Percentiles rank a stretch among this genome's conserved stretches.
phyloP scores from a whole-genome alignment of 2,797 vertebrate genomes.

The Neosilurus mollespiculum region DNA sequence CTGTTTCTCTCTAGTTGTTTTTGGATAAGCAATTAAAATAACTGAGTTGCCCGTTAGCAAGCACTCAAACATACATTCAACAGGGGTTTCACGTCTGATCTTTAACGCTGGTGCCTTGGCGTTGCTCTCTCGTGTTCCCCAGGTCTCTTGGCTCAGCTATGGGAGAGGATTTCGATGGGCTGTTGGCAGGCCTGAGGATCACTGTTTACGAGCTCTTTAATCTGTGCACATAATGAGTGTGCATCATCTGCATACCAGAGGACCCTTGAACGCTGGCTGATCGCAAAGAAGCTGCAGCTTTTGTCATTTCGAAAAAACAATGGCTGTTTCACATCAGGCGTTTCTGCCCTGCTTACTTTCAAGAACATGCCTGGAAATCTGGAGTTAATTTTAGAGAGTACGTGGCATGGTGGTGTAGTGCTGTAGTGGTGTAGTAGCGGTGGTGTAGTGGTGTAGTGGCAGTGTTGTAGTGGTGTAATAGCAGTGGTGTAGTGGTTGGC shows the following conservation, averaged over 20 bases:
- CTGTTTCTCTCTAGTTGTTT: constrained; percentile 64
- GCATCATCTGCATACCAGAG: constrained; percentile 51
- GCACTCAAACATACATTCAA: constrained; percentile 59
- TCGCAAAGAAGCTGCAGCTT: constrained; percentile 40
- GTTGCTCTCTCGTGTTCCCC: constrained; percentile 11
- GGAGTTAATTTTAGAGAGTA: constrained; percentile 1
- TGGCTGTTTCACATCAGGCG: not conserved
- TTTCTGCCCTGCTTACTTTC: not conserved
- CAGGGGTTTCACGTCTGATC: constrained; percentile 64
- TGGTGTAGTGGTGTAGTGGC: too few species aligned
- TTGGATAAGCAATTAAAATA: constrained; percentile 79
- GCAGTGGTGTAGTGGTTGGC: too few species aligned
- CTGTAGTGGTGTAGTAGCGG: too few species aligned
- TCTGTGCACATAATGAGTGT: constrained; percentile 47
- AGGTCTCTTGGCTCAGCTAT: constrained; percentile 49
- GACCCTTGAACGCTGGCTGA: constrained; percentile 45
- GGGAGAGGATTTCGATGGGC: constrained; percentile 49
- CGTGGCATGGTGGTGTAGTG: too few species aligned
- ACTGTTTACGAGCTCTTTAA: constrained; percentile 57
- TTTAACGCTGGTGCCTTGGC: constrained; percentile 58
- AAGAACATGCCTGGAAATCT: not conserved
- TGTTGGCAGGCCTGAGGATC: constrained; percentile 52
- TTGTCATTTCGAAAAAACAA: not conserved
- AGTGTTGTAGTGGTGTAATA: too few species aligned
- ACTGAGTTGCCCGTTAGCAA: constrained; percentile 75